A percentile compares a stretch with the other conserved stretches of the same genome.
phyloP scores from a whole-genome alignment of 1,140 invertebrate species.

The Cherax destructor region DNA sequence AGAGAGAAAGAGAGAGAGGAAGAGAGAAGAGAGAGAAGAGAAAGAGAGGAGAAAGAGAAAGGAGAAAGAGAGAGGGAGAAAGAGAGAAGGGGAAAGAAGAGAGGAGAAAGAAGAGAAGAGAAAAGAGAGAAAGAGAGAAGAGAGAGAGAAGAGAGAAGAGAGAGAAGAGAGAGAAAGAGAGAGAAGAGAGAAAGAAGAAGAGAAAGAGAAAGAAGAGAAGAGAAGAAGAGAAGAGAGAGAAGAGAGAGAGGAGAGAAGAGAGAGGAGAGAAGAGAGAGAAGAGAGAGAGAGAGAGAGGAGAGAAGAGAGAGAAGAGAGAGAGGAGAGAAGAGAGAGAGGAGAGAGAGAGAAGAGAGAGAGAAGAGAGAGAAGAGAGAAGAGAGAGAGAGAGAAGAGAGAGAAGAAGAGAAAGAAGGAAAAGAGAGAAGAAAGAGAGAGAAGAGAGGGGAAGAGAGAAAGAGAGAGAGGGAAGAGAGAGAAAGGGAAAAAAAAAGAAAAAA shows the following conservation, averaged over 20 bases:
- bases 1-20: neutral
- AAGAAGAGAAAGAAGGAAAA: neutral
- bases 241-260: neutral
- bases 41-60: neutral
- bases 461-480: neutral
- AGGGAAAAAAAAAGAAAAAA: neutral
- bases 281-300: neutral
- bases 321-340: neutral
- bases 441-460: neutral
- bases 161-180: neutral
- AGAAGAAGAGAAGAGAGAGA: neutral
- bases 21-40: neutral
- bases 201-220: neutral
- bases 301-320: neutral
- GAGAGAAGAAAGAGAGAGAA: neutral
- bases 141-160: constrained; percentile 3
- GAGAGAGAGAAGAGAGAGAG: neutral
- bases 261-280: neutral
- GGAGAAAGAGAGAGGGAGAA: neutral
- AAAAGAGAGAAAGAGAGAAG: constrained; percentile 8
- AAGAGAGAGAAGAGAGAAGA: neutral
- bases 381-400: neutral
- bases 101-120: neutral
- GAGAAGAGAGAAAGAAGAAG: neutral
- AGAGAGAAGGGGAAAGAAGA: neutral